Conservation (phyloP, 2,888 invertebrate species). For the Coenonympha glycerion region DNA sequence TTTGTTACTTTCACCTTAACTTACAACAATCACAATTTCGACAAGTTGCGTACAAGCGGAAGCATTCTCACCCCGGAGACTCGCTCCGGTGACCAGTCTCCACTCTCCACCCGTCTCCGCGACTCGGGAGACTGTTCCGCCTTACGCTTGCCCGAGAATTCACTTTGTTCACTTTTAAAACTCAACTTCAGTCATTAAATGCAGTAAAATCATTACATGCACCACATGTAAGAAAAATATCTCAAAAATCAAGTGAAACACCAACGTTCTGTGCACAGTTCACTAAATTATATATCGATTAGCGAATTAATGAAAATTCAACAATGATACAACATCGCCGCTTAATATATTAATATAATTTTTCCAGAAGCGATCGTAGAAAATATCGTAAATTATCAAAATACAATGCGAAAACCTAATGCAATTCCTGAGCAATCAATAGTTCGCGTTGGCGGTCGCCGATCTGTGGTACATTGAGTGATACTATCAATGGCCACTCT, state of each 20-base stretch:
- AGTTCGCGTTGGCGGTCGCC: slow-evolving; percentile 36
- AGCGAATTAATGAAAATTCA: slow-evolving; percentile 60
- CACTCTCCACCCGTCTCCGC: neutral
- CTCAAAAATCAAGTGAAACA: slow-evolving; percentile 73
- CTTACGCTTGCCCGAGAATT: slow-evolving; percentile 46
- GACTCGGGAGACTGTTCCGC: slow-evolving; percentile 29
- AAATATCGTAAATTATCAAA: slow-evolving; percentile 55
- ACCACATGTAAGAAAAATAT: slow-evolving; percentile 65
- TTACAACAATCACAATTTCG: slow-evolving; percentile 69
- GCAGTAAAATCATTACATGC: slow-evolving; percentile 67
- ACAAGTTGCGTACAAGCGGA: slow-evolving; percentile 36
- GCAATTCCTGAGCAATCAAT: slow-evolving; percentile 73
- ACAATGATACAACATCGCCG: slow-evolving; percentile 62
- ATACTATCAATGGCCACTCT: slow-evolving; percentile 2
- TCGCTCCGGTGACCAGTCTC: no score
- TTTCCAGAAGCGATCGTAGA: slow-evolving; percentile 55
- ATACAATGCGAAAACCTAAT: slow-evolving; percentile 60
- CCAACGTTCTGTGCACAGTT: slow-evolving; percentile 73
- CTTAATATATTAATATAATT: slow-evolving; percentile 41
- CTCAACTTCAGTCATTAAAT: slow-evolving; percentile 65
- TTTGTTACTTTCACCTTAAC: slow-evolving; percentile 63
- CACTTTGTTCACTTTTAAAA: slow-evolving; percentile 46
- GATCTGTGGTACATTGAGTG: slow-evolving; percentile 34
- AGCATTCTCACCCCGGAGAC: slow-evolving; percentile 22
- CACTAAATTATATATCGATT: slow-evolving; percentile 58